phyloP scores from a whole-genome alignment of 2,797 vertebrate species.

The Pseudomugil tenellus region DNA sequence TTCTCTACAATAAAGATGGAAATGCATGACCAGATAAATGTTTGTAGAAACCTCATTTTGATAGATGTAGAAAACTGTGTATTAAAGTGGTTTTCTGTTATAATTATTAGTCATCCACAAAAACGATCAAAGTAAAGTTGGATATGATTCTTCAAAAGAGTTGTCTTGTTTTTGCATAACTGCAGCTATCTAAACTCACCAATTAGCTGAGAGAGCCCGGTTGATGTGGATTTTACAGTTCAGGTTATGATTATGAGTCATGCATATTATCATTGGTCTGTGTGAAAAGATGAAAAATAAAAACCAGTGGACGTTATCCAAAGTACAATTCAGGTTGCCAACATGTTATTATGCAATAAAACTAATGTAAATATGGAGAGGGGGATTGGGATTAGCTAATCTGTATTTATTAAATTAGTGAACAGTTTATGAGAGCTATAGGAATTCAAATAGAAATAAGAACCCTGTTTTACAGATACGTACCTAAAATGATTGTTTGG shows the following conservation, averaged over 20 bases:
- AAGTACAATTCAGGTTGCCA: background rate
- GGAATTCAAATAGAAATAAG: too few relatives aligned
- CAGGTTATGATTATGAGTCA: background rate
- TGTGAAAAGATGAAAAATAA: background rate
- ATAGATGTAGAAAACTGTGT: background rate
- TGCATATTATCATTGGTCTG: background rate
- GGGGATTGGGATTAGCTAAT: background rate
- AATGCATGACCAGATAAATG: background rate
- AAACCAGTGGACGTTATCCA: background rate
- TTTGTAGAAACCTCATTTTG: background rate
- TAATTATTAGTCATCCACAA: background rate
- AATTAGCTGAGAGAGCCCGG: background rate
- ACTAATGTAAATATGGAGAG: background rate
- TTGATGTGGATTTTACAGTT: background rate
- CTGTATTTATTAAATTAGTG: background rate
- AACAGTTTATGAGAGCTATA: too few relatives aligned
- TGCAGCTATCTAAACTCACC: background rate
- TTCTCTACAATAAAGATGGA: background rate
- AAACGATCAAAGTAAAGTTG: background rate
- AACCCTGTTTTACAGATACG: too few relatives aligned
- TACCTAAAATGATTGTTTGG: too few relatives aligned
- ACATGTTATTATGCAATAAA: background rate
- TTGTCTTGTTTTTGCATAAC: background rate
- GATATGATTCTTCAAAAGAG: background rate
- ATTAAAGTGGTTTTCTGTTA: background rate